A percentile compares a stretch with the other conserved stretches of the same genome.
Evolutionary conservation across 2,888 invertebrate species (phyloP).

Genomic region (Seira sanloemensis): DNA sequence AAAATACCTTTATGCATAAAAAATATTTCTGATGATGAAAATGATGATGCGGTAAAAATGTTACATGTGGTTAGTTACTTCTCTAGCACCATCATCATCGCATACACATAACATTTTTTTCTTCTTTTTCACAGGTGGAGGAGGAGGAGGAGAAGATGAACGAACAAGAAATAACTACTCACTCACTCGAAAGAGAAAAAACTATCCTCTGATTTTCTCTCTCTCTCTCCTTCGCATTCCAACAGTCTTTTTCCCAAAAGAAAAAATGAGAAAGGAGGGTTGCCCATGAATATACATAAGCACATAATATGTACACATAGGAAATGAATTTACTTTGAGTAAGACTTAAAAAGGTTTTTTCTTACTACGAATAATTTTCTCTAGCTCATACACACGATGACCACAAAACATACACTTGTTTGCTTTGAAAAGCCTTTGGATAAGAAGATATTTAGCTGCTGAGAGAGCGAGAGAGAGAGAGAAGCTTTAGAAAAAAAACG

Average conservation of each 20-base stretch:
- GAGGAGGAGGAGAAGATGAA: slow-evolving; percentile 38
- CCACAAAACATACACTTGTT: neutral
- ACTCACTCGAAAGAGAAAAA: too few relatives aligned
- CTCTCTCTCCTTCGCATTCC: slow-evolving; percentile 45
- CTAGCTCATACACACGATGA: neutral
- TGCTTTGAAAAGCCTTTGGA: neutral
- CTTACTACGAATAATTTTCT: neutral
- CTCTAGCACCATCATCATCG: slow-evolving; percentile 14
- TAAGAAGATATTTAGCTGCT: neutral
- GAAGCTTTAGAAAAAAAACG: too few relatives aligned
- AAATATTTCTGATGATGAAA: slow-evolving; percentile 17
- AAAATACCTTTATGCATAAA: neutral
- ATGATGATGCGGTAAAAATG: slow-evolving; percentile 20
- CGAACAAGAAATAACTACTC: slow-evolving; percentile 22
- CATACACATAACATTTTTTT: neutral
- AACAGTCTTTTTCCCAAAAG: slow-evolving; percentile 38
- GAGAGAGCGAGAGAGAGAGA: slow-evolving; percentile 50
- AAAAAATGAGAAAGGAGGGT: slow-evolving; percentile 58
- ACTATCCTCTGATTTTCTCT: slow-evolving; percentile 8
- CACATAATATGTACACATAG: neutral
- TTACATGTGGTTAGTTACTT: slow-evolving; percentile 40
- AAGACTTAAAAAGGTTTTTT: neutral
- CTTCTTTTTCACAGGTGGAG: slow-evolving; percentile 36
- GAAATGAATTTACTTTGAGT: neutral
- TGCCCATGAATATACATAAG: slow-evolving; percentile 17